Evolutionary conservation across 2,113 vertebrate genomes (phyloP), one percentile per base, ranked within the genome.

Genomic region (Takifugu bimaculatus): DNA sequence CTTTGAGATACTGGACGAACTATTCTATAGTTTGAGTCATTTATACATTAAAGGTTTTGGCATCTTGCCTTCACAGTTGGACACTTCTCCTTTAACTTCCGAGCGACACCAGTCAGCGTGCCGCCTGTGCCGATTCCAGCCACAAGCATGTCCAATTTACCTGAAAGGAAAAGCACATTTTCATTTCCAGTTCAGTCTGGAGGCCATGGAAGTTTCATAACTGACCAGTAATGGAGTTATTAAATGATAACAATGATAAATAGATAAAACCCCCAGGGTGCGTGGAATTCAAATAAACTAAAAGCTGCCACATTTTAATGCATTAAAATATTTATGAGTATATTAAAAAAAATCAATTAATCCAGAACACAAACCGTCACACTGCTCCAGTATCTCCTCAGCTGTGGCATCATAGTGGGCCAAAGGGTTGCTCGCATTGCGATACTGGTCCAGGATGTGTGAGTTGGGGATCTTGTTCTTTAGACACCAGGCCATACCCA

Each of bases 351-450:
- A 39, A 44, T 26, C 7, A 2, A 10, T 13, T 44, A 54, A 45
- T 5, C 43, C 0, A 4, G 3, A 45, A 12, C 5, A 42, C 64
- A 32, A 43, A 97, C 95, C 95, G 0, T 93, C 92, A 4, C 95
- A 98, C 55, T 98, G 94, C 63, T 91, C 89, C 72, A 97, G 85
- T 63, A 98, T 94, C 88, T 98, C 95, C 79, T 97, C 95, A 0
- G 95, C 95, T 0, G 94, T 98, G 62, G 82, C 87, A 57, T 96
- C 93, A 0, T 97, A 97, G 88, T 97, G 95, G 0, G 93, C 89
- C 51, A 97, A 58, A 2, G 95, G 94, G 83, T 94, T 97, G 82
- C 91, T 93, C 80, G 93, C 63, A 1, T 95, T 97, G 45, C 94
- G 79, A 68, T 97, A 97, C 91, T 97, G 95, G 75, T 97, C 81